Conservation (phyloP, 2,113 vertebrate genomes). For the Sebastes fasciatus region DNA sequence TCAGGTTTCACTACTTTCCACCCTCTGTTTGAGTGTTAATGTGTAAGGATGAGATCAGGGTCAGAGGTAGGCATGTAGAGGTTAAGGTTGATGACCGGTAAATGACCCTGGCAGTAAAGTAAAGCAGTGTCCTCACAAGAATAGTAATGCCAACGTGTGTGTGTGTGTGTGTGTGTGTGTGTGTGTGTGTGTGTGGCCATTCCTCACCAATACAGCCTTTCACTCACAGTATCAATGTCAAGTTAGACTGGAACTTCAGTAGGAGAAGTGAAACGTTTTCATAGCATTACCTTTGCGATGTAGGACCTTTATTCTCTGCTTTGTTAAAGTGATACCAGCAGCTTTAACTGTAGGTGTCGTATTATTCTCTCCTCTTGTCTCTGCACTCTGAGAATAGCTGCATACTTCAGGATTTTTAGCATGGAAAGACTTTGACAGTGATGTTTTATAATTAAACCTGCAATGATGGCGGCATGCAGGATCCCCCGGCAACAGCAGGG, state of each 20-base stretch:
- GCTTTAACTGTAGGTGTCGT: not conserved
- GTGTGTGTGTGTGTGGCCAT: slow-evolving; percentile 23
- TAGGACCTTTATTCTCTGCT: not conserved
- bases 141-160: not conserved
- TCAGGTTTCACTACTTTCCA: slow-evolving; percentile 54
- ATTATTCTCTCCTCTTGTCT: slow-evolving; percentile 13
- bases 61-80: slow-evolving; percentile 5
- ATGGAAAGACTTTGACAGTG: slow-evolving; percentile 39
- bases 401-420: slow-evolving; percentile 52
- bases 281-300: not conserved
- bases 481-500: slow-evolving; percentile 57
- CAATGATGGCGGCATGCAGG: slow-evolving; percentile 23
- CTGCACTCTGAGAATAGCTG: slow-evolving; percentile 63
- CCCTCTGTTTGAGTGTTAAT: slow-evolving; percentile 58
- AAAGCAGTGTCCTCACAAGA: not conserved
- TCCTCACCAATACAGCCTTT: slow-evolving; percentile 29
- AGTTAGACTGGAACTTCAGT: slow-evolving; percentile 9
- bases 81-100: slow-evolving; percentile 14
- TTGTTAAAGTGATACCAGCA: slow-evolving; percentile 12
- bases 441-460: slow-evolving; percentile 78
- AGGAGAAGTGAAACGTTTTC: slow-evolving; percentile 22
- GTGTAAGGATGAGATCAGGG: slow-evolving; percentile 44
- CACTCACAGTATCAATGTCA: slow-evolving; percentile 25
- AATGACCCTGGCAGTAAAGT: slow-evolving; percentile 13
- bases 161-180: slow-evolving; percentile 17